phyloP scores from a whole-genome alignment of 1,140 invertebrate species.

The Drosophila watanabei region DNA sequence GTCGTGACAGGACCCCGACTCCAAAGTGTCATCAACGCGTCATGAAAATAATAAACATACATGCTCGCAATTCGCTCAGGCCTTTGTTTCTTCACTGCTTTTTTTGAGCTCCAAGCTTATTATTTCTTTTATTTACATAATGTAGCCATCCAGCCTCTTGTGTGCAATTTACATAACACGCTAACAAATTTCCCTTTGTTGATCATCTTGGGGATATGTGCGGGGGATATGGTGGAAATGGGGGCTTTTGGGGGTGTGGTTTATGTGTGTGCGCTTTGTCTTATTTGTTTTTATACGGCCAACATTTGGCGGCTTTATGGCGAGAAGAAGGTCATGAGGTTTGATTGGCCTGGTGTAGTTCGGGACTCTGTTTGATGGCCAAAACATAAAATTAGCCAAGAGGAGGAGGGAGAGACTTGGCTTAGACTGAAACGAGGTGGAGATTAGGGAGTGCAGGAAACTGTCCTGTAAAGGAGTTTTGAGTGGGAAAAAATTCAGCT shows the following conservation, averaged over 20 bases:
- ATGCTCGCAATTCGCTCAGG: conserved; percentile 20
- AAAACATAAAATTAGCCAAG: conserved; percentile 72
- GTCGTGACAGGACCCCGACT: conserved; percentile 17
- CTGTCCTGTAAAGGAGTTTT: conserved; percentile 6
- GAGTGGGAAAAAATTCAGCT: background rate
- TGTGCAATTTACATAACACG: conserved; percentile 83
- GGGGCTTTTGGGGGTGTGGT: conserved; percentile 53
- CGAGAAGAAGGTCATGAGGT: conserved; percentile 54
- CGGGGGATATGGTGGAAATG: conserved; percentile 15
- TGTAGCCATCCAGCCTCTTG: conserved; percentile 69
- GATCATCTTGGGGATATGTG: conserved; percentile 52
- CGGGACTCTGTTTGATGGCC: conserved; percentile 57
- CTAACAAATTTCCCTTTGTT: conserved; percentile 69
- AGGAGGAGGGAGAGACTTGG: conserved; percentile 6
- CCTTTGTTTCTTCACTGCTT: conserved; percentile 31
- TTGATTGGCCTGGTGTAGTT: conserved; percentile 79
- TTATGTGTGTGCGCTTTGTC: conserved; percentile 73
- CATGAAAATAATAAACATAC: conserved; percentile 71
- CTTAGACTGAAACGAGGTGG: conserved; percentile 1
- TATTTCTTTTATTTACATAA: conserved; percentile 84
- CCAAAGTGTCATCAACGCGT: conserved; percentile 76
- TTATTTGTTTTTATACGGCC: conserved; percentile 76
- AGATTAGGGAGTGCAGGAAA: conserved; percentile 37
- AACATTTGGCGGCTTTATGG: conserved; percentile 51
- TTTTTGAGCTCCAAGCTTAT: conserved; percentile 53